Evolutionary conservation across 2,888 invertebrate species (phyloP), one percentile per base, ranked within the genome.

Genomic region (Galerucella calmariensis): DNA sequence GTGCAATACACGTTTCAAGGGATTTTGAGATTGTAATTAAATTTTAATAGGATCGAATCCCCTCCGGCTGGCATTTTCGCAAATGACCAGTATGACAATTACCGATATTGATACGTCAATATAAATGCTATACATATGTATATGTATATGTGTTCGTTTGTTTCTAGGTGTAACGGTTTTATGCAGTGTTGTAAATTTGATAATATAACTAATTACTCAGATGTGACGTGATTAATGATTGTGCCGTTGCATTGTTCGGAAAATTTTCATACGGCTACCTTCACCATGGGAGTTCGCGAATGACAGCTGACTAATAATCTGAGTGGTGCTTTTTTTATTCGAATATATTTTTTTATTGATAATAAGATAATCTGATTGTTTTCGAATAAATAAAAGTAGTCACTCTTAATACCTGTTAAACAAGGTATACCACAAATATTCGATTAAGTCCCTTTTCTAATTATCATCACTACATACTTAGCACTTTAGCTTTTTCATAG

Each of bases 121-220:
- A 78, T 76, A 76, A 78, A 76, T 70, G 62, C 74, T 63, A 76
- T 74, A 73, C 68, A 70, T 63, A 56, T 63, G 14, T 44, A 65
- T 20, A 27, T 27, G 3, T 27, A 27, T 27, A 27, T 35, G n/a
- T 66, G 59, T 53, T 68, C 58, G 65, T 67, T 48, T 53, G 46
- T 67, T 61, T 67, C 59, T 74, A 67, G 61, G 20, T 48, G 62
- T 56, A 56, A 56, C 20, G 16, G n/a, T n/a, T 6, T 56, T 56
- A 20, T 61, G 24, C 16, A 68, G 74, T 69, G 74, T 77, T 74
- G 80, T 67, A 80, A 79, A 80, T 79, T 74, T 74, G 76, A 79
- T 79, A 77, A 80, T 80, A 75, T 77, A 72, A 67, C 74, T 79
- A 78, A 79, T 78, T 79, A 78, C 70, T 69, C 74, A 72, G 67